Base-by-base conservation (phyloP, 1,140 invertebrate species). In the Bombus terrestris region DNA sequence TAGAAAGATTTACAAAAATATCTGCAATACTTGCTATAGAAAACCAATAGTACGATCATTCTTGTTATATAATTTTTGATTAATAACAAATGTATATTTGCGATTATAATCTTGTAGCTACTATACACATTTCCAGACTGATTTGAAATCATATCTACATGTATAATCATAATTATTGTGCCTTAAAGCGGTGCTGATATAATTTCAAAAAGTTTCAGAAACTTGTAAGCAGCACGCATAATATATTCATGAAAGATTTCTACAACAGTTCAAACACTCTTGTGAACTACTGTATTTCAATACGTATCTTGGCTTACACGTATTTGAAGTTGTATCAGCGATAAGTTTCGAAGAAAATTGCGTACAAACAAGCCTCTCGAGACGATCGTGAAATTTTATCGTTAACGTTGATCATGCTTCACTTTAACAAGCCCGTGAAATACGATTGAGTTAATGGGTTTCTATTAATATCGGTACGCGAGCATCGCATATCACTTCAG, bases 401-500 rank as follows among this genome's bases (percentile, higher is more conserved):
- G 69, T 82, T 68, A 86, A 81, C 62, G 59, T 37, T 64, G 37
- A 41, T 37, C 75, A 79, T 32, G 57, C 77, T 85, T 77, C 53
- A 8, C 32, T 43, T 64, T 85, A 85, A 85, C 77, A 64, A 85
- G 83, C 76, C 41, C 15, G 68, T 85, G 83, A 85, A 73, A 39
- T 80, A 85, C 53, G 53, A 28, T 2, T 39, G 15, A 53, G 68
- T 43, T 85, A 80, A 85, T 80, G 76, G 76, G 37, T 64, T 80
- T 53, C 77, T 85, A 85, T 80, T 85, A 85, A 85, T 85, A 85
- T 35, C 68, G 32, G 47, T 39, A 43, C 25, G 13, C 32, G 5
- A 53, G 66, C 15, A 25, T 71, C 15, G 37, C 13, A 32, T 59
- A 71, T 47, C 37, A 59, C 47, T 47, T 66, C 35, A 25, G 22